Base-by-base conservation (phyloP, 2,113 vertebrate species). In the Protomyctophum bolini region DNA sequence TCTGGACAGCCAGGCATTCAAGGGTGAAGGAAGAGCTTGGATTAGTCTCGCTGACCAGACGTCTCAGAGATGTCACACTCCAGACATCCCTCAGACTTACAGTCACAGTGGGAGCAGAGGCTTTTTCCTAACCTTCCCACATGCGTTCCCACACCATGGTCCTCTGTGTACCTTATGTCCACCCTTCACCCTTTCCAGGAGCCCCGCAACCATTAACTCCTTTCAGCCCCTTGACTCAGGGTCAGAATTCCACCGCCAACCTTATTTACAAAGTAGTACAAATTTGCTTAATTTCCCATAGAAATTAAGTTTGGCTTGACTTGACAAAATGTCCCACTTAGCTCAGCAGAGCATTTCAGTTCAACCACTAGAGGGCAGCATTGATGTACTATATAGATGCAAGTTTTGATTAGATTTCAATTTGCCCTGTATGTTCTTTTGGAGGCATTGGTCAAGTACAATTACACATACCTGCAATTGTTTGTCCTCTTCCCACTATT, bases 361-460 rank as follows among this genome's bases (percentile, higher is more conserved):
- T 10, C 63, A 10, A 59, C 76, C 90, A 90, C 87, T 73, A 6
- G 91, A 82, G 79, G 86, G 87, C 90, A 87, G 80, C 69, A 63
- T 77, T 77, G 29, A 33, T 58, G 29, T 57, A 41, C 70, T 14
- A 0, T 51, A 72, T 80, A 14, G 70, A 7, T 10, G 41, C 7
- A 15, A 21, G 11, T 11, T 12, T 5, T n/a, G n/a, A 46, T 6
- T 14, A n/a, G 47, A 56, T 21, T 2, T 15, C 59, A 29, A 41
- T 4, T 41, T 41, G 33, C 1, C 33, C 33, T 41, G 33, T 41
- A 41, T 41, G 33, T 41, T 41, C 33, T 41, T 41, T 41, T 41
- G 3, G 33, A 6, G 33, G 33, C 4, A 41, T 41, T 54, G 10
- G 52, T 11, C 11, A 11, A 12, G 52, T 54, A 11, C 52, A 54